A percentile compares a stretch with the other conserved stretches of the same genome.
Conservation (phyloP, 2,888 invertebrate species). For the Crocallis elinguaria region DNA sequence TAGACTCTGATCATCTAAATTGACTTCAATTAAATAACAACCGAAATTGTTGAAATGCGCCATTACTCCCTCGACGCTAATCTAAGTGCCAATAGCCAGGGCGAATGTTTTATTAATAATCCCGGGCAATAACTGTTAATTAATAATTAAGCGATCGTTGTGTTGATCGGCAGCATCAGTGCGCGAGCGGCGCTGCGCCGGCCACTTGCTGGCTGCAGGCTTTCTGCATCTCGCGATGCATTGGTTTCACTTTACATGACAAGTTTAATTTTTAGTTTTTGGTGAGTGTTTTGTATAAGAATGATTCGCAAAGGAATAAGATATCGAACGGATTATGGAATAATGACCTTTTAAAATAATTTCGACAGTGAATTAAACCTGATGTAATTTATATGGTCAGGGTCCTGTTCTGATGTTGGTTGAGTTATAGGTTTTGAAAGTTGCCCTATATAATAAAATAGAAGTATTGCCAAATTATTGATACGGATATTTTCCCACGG, state of each 20-base stretch:
- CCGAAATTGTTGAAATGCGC: conserved; percentile 85
- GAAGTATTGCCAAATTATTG: conserved; percentile 14
- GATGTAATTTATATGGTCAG: not conserved
- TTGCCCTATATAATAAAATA: not conserved
- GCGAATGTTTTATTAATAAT: conserved; percentile 84
- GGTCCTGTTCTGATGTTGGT: not conserved
- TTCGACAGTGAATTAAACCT: not conserved
- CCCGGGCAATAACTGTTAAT: conserved; percentile 77
- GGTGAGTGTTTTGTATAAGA: conserved; percentile 1
- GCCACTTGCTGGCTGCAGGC: conserved; percentile 29
- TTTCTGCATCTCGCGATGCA: conserved; percentile 1
- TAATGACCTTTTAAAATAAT: too few relatives aligned
- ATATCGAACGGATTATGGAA: not conserved
- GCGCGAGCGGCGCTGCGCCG: conserved; percentile 48
- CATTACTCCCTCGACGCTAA: conserved; percentile 84
- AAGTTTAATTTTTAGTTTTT: not conserved
- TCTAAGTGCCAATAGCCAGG: conserved; percentile 84
- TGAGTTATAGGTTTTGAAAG: not conserved
- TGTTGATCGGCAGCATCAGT: conserved; percentile 65
- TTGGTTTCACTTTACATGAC: conserved; percentile 5
- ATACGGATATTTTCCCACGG: conserved; percentile 68
- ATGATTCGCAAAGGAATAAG: too few relatives aligned
- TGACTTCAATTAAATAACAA: conserved; percentile 86
- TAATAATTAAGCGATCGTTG: conserved; percentile 78
- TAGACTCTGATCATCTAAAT: conserved; percentile 86